A percentile compares a stretch with the other conserved stretches of the same genome.
Conservation (phyloP, 2,113 vertebrate species). For the Xyrauchen texanus region DNA sequence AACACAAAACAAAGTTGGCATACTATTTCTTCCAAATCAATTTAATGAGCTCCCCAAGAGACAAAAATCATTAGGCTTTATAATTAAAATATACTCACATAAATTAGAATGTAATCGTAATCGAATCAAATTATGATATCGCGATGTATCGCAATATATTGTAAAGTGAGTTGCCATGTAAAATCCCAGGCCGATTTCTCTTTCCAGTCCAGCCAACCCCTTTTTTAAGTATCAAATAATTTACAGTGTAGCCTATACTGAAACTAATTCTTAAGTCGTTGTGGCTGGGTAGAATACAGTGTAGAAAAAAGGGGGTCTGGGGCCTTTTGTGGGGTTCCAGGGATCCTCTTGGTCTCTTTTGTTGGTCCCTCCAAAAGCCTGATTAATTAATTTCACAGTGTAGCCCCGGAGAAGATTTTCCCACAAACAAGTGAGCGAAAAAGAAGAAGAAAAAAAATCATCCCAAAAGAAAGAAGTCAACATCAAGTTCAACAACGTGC, state of each 20-base stretch:
- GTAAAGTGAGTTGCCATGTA: too few species aligned
- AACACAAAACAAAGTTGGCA: too few species aligned
- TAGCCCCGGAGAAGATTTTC: slow-evolving; percentile 74
- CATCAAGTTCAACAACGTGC: slow-evolving; percentile 93
- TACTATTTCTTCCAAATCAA: too few species aligned
- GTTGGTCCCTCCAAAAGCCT: slow-evolving; percentile 60
- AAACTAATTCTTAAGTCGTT: slow-evolving; percentile 26
- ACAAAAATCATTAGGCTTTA: too few species aligned
- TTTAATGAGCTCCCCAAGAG: too few species aligned
- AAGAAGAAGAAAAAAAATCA: slow-evolving; percentile 55
- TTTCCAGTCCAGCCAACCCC: too few species aligned
- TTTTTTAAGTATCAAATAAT: not conserved
- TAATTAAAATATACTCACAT: too few species aligned
- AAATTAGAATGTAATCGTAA: too few species aligned
- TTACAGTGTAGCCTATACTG: not conserved
- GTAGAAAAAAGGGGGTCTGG: slow-evolving; percentile 19
- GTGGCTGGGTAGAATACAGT: slow-evolving; percentile 37
- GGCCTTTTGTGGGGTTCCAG: slow-evolving; percentile 47
- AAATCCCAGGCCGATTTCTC: too few species aligned
- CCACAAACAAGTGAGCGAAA: slow-evolving; percentile 76
- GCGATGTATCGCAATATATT: too few species aligned
- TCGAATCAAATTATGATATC: too few species aligned
- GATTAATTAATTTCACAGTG: slow-evolving; percentile 84
- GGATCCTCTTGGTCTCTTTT: slow-evolving; percentile 59
- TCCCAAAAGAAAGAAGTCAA: slow-evolving; percentile 81